Conservation (phyloP, 2,113 vertebrate genomes). For the Atrichornis clamosus region DNA sequence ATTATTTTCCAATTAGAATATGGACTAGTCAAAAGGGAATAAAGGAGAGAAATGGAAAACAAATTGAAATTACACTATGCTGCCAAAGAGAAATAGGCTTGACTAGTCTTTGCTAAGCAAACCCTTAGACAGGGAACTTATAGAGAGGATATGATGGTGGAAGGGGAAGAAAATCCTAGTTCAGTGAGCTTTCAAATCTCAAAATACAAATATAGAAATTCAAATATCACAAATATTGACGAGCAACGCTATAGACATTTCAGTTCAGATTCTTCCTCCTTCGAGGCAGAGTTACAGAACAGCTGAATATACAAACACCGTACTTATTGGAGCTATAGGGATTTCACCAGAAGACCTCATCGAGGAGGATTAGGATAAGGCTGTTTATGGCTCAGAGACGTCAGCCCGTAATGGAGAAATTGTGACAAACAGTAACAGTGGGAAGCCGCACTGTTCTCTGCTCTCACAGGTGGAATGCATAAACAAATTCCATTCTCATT, state of each 20-base stretch:
- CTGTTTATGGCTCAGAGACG: too few relatives aligned
- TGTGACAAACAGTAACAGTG: too few relatives aligned
- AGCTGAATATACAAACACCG: neutral
- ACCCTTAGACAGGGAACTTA: neutral
- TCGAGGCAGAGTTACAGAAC: neutral
- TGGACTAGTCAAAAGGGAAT: neutral
- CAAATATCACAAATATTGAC: neutral
- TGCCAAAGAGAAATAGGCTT: neutral
- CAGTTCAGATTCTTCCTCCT: neutral
- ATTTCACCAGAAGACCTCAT: too few relatives aligned
- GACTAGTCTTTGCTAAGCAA: neutral
- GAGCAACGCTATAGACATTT: neutral
- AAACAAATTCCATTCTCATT: too few relatives aligned
- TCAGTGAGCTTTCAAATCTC: neutral
- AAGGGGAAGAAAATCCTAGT: neutral
- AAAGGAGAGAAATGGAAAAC: neutral
- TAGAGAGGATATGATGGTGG: neutral
- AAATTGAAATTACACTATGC: neutral
- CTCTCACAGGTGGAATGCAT: too few relatives aligned
- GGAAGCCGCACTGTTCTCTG: too few relatives aligned
- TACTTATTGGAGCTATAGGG: too few relatives aligned
- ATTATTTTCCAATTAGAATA: neutral
- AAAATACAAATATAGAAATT: too few relatives aligned
- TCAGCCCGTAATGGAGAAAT: too few relatives aligned
- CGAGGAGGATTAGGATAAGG: too few relatives aligned